Base-by-base conservation (phyloP, 2,113 vertebrate species). In the Excalfactoria chinensis region DNA sequence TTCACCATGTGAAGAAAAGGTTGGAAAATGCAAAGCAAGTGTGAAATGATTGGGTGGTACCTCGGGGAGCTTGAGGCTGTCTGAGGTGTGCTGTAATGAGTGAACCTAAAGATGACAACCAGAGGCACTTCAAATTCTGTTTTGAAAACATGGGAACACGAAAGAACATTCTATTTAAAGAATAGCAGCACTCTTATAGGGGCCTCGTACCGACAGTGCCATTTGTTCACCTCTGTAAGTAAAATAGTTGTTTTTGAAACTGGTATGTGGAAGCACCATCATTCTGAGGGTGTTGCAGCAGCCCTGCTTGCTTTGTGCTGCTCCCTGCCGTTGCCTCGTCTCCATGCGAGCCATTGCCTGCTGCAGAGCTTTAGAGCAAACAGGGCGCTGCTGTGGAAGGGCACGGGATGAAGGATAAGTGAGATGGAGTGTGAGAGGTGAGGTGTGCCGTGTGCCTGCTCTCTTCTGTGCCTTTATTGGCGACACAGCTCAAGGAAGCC, bases 91-190 rank as follows among this genome's bases (percentile, higher is more conserved):
- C 64, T 85, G 46, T 59, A 19, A 79, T 16, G 49, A 35, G 53
- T 26, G 40, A 89, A 92, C 84, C 89, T 96, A 93, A 96, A 92
- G 84, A 91, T 96, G 94, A 89, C 89, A 91, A 92, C 89, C 86
- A 63, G 84, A 76, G 91, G 67, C 90, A 75, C 2, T 0, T 70
- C 90, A 44, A 9, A 58, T 55, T 58, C 86, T 80, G 87, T 55
- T 58, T 84, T 80, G 87, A 48, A 59, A 19, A 46, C 25, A n/a
- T 70, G 93, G 77, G 84, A 92, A 77, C 0, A 0, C 18, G 30
- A 46, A 49, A 81, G 51, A 26, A 15, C 46, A 7, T 58, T 41
- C 22, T 30, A 62, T 82, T 41, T 40, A 25, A 80, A 41, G 40
- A 22, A 62, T 7, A 23, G 15, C 62, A 55, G 51, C 77, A 44